phyloP scores from a whole-genome alignment of 30 jellyfish, hydroid and myxozoan species.

The Aurelia coerulea region DNA sequence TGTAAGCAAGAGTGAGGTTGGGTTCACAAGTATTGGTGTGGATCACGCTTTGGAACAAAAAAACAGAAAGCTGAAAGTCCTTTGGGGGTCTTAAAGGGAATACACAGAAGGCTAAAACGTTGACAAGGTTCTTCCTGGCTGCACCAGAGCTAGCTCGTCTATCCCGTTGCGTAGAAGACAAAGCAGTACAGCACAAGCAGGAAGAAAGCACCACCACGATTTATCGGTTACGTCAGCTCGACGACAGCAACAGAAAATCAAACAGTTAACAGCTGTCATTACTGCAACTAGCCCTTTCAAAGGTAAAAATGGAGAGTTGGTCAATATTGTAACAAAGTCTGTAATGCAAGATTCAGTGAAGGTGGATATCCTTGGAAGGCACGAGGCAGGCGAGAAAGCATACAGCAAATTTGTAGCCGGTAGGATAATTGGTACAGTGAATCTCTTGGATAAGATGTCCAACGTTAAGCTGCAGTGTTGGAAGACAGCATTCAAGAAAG shows the following conservation, averaged over 20 bases:
- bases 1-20: not conserved
- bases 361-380: not conserved
- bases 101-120: slow-evolving; percentile 2
- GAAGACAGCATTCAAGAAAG: not conserved
- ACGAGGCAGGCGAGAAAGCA: not conserved
- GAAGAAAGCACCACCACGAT: not conserved
- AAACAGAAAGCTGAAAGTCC: not conserved
- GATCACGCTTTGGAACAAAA: not conserved
- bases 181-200: no score
- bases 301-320: not conserved
- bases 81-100: not conserved
- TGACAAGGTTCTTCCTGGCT: slow-evolving; percentile 21
- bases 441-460: not conserved
- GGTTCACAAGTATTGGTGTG: not conserved
- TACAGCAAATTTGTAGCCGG: not conserved
- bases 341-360: not conserved
- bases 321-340: not conserved
- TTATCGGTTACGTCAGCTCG: not conserved
- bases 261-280: not conserved
- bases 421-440: not conserved
- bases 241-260: not conserved
- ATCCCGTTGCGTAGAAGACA: not conserved
- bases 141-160: slow-evolving; percentile 40
- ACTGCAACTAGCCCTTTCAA: not conserved
- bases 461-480: not conserved